Evolutionary conservation across 2,113 vertebrate species (phyloP).

Genomic region (Hymenochirus boettgeri): DNA sequence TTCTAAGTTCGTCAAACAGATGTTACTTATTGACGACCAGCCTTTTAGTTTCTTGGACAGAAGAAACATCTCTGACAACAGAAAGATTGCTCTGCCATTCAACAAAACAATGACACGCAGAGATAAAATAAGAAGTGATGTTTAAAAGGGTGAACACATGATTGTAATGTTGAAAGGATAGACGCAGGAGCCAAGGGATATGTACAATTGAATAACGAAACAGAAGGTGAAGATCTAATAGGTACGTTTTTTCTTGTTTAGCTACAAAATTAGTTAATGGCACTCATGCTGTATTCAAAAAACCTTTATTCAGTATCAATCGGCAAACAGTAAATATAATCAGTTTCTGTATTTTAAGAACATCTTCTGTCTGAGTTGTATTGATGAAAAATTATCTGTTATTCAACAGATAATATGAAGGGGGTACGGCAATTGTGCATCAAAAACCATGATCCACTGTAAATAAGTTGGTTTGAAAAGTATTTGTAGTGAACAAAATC

Average conservation of each 20-base stretch:
- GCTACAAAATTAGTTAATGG: conserved; percentile 6
- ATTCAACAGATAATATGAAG: no score
- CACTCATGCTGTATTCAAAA: conserved; percentile 4
- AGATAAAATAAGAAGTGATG: not conserved
- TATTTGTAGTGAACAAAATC: no score
- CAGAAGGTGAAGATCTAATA: not conserved
- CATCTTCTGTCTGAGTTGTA: no score
- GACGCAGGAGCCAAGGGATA: not conserved
- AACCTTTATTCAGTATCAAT: no score
- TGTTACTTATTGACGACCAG: not conserved
- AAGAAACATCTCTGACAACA: conserved; percentile 2
- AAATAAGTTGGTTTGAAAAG: no score
- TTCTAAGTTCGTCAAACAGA: not conserved
- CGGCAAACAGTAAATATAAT: no score
- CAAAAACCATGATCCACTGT: no score
- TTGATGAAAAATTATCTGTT: no score
- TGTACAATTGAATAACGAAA: not conserved
- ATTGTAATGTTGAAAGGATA: not conserved
- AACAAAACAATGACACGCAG: not conserved
- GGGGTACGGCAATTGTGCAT: no score
- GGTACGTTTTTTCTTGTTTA: not conserved
- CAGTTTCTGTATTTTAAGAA: no score
- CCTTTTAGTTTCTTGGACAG: not conserved
- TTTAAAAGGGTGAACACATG: not conserved
- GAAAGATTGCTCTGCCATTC: conserved; percentile 3